Evolutionary conservation across 2,797 vertebrate genomes (phyloP).

Genomic region (Leucoraja ocellata): DNA sequence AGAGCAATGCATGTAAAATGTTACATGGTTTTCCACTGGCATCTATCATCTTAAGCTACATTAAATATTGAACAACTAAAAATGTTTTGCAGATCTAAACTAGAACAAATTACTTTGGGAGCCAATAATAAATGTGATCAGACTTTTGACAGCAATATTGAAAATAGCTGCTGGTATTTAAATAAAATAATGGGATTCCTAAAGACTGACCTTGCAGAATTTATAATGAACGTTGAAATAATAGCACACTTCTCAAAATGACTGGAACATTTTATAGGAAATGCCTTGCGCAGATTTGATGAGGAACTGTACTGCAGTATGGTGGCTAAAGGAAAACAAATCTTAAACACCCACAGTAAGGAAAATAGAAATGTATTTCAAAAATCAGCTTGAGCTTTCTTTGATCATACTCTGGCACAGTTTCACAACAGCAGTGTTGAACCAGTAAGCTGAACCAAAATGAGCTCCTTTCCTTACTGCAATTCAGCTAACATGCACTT

Average conservation of each 20-base stretch:
- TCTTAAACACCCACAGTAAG: neutral
- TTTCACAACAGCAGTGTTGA: neutral
- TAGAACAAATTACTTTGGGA: conserved; percentile 17
- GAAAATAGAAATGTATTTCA: neutral
- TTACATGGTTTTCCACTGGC: neutral
- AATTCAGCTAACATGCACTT: conserved; percentile 17
- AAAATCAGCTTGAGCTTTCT: neutral
- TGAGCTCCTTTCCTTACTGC: neutral
- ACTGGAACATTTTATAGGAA: neutral
- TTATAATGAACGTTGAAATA: conserved; percentile 32
- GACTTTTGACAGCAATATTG: conserved; percentile 28
- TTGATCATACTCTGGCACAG: neutral
- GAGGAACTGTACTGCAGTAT: neutral
- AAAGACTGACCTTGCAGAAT: conserved; percentile 31
- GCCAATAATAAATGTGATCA: conserved; percentile 30
- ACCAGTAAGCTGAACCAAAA: neutral
- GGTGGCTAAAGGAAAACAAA: neutral
- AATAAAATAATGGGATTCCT: conserved; percentile 32
- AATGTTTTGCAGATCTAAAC: conserved; percentile 19
- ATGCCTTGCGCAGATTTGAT: neutral
- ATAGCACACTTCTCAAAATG: neutral
- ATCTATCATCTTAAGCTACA: conserved; percentile 15
- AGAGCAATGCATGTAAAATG: neutral
- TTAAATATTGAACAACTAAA: conserved; percentile 33
- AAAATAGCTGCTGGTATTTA: conserved; percentile 31